Evolutionary conservation across 92 coral and sea anemone genomes (phyloP), one percentile per base, ranked within the genome.

Genomic region (Anthopleura xanthogrammica): DNA sequence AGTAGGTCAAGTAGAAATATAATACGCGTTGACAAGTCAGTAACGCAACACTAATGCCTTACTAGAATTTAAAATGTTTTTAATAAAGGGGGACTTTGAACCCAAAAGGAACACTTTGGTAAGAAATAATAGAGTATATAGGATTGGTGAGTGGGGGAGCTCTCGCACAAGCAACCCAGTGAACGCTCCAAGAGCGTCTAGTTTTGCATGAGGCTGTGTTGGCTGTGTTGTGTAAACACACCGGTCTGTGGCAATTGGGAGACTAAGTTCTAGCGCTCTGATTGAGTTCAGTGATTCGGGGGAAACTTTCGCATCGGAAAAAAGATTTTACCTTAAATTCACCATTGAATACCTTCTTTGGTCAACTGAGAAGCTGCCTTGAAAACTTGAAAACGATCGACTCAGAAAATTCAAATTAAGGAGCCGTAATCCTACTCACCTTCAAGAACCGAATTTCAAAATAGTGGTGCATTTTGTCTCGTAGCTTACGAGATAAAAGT

Each of bases 331-430:
- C 29, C 71, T 62, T 62, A 16, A 62, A 62, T 62, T 62, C 7
- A 4, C 4, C 50, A 46, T 62, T 62, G 71, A 62, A 24, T 19
- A 62, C 20, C 20, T 24, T 62, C 71, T 5, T 62, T 62, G 71
- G 17, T 62, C 71, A 62, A 62, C 29, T 62, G 71, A 62, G 71
- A 62, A 62, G 71, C 23, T 62, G 71, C 20, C 29, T 62, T 62
- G 71, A 62, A 62, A 62, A 62, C 71, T 62, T 62, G 71, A 62
- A 62, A 62, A 62, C 71, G 71, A n/a, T 62, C 71, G 10, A 62
- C 22, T 16, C 17, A n/a, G 71, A 62, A 62, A 62, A 62, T 62
- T 24, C 71, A 62, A 62, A n/a, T 62, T 62, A 62, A 16, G 24
- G 17, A n/a, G 71, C 71, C 20, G 2, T 62, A 12, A 62, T 62